Conservation (phyloP, 2,797 vertebrate genomes). For the Xenentodon cancila region DNA sequence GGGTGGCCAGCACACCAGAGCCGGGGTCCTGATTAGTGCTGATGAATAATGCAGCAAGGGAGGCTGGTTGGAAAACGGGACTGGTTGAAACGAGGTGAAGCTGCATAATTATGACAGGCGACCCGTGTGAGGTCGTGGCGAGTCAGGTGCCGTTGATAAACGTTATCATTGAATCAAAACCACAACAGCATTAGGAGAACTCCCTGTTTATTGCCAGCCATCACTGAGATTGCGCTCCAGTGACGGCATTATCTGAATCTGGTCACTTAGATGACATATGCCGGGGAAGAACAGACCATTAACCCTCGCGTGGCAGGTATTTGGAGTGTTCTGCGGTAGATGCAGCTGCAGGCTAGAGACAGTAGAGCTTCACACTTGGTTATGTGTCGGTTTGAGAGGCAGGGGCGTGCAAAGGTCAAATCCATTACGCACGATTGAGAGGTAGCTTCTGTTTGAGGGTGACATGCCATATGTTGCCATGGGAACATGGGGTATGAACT, state of each 20-base stretch:
- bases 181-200: conserved; percentile 27
- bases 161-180: conserved; percentile 46
- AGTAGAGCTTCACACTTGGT: conserved; percentile 62
- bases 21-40: conserved; percentile 79
- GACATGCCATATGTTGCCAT: conserved; percentile 80
- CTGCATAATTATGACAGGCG: conserved; percentile 62
- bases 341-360: conserved; percentile 57
- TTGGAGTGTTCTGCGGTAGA: conserved; percentile 33
- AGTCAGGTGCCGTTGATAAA: conserved; percentile 51
- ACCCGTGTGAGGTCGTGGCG: conserved; percentile 58
- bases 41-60: conserved; percentile 76
- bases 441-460: conserved; percentile 72
- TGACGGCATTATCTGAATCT: conserved; percentile 23
- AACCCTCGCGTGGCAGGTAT: conserved; percentile 46
- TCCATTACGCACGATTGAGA: conserved; percentile 80
- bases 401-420: conserved; percentile 79
- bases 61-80: conserved; percentile 55
- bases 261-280: conserved; percentile 49
- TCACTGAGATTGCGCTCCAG: background rate
- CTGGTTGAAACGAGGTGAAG: conserved; percentile 62
- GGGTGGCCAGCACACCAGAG: conserved; percentile 72
- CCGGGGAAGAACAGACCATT: conserved; percentile 50
- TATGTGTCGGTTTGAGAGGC: conserved; percentile 68
- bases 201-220: conserved; percentile 20
- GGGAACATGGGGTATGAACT: conserved; percentile 76